Percentiles rank a stretch among this genome's conserved stretches.
These are phyloP conservation scores for Pseudorectes ferrugineus DNA, from an alignment of 2,113 vertebrate genomes.

Conservation along the genomic window DNA sequence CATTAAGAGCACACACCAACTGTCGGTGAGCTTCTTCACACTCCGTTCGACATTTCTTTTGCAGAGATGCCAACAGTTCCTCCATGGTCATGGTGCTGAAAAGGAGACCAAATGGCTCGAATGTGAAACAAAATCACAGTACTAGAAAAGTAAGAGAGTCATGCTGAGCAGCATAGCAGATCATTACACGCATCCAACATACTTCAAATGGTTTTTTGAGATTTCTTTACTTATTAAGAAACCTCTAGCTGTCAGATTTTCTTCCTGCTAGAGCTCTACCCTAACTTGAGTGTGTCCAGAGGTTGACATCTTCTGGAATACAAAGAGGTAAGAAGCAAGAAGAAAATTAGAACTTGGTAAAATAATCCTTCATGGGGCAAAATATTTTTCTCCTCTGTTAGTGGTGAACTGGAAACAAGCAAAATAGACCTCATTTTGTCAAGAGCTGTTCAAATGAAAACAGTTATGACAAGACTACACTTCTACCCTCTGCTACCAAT, in stretches of 20 bases:
- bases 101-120: neutral
- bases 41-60: slow-evolving; percentile 96
- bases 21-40: slow-evolving; percentile 97
- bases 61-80: slow-evolving; percentile 91
- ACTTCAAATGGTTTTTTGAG: neutral
- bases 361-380: neutral
- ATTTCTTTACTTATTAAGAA: neutral
- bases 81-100: slow-evolving; percentile 99
- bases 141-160: neutral
- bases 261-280: neutral
- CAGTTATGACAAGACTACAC: neutral
- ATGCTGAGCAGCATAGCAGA: neutral
- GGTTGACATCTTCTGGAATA: neutral
- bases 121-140: neutral
- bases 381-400: neutral
- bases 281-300: neutral
- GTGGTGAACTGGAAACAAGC: neutral
- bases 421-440: neutral
- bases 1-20: slow-evolving; percentile 95
- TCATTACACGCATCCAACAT: neutral
- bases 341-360: neutral
- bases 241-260: neutral
- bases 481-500: neutral
- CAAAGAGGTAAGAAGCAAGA: neutral
- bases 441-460: neutral